Conservation (phyloP, 2,113 vertebrate species). For the Procapra przewalskii region DNA sequence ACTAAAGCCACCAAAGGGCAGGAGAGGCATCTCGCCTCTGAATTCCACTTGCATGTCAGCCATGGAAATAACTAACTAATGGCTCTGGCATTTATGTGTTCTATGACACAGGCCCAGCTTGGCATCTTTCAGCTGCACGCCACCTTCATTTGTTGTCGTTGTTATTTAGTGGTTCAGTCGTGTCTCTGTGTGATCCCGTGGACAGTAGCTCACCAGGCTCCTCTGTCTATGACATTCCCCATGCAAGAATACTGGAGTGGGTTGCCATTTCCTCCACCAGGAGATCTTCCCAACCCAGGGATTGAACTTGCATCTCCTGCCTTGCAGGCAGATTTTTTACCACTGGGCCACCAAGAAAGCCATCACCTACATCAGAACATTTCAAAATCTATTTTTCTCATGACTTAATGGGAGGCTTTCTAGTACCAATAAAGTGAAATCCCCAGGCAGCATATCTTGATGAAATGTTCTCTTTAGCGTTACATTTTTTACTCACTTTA, state of each 20-base stretch:
- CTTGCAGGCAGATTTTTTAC: neutral
- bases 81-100: too few relatives aligned
- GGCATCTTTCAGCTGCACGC: neutral
- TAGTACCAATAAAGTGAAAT: neutral
- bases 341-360: neutral
- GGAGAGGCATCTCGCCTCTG: neutral
- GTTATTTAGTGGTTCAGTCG: neutral
- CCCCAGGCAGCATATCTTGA: neutral
- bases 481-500: neutral
- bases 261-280: neutral
- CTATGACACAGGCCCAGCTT: too few relatives aligned
- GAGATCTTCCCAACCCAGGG: neutral
- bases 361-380: neutral
- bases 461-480: neutral
- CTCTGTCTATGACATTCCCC: neutral
- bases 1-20: neutral
- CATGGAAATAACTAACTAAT: too few relatives aligned
- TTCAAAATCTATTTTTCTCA: neutral
- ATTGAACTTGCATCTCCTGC: neutral
- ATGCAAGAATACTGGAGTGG: neutral
- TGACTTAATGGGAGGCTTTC: neutral
- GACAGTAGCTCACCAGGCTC: neutral
- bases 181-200: neutral
- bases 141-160: neutral
- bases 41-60: too few relatives aligned